These are phyloP conservation scores for Octopus bimaculoides DNA, from an alignment of 1,140 invertebrate species.

Conservation along the genomic window DNA sequence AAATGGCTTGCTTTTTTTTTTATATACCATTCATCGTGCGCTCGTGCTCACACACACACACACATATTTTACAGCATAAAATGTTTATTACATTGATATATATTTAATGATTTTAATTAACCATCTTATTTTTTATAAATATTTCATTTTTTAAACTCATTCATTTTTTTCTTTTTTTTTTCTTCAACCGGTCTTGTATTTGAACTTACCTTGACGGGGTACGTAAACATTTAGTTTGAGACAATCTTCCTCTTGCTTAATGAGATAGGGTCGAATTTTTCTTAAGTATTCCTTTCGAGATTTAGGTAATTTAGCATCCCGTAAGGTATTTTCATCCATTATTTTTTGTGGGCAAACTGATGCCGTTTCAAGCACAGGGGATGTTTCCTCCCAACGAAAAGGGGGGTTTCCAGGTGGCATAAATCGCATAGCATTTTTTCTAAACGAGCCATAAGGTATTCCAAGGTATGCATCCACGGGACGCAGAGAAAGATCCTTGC, in stretches of 20 bases:
- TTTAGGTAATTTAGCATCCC: conserved; percentile 9
- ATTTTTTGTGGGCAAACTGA: conserved; percentile 23
- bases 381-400: conserved; percentile 12
- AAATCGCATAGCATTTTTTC: background rate
- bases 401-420: conserved; percentile 5
- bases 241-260: conserved; percentile 27
- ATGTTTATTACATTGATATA: too few relatives aligned
- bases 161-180: too few relatives aligned
- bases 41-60: too few relatives aligned
- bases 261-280: conserved; percentile 22
- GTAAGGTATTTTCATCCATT: conserved; percentile 12
- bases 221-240: conserved; percentile 30
- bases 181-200: too few relatives aligned
- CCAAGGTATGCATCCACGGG: conserved; percentile 9
- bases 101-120: too few relatives aligned
- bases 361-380: conserved; percentile 8
- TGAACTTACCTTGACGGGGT: conserved; percentile 47
- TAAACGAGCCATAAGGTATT: conserved; percentile 2
- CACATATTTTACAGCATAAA: too few relatives aligned
- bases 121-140: too few relatives aligned
- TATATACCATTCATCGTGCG: too few relatives aligned
- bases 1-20: too few relatives aligned
- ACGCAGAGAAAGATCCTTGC: background rate
- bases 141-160: too few relatives aligned
- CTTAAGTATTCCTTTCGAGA: conserved; percentile 18